A percentile compares a stretch with the other conserved stretches of the same genome.
These are phyloP conservation scores for Pinna nobilis DNA, from an alignment of 1,140 invertebrate species.

Conservation along the genomic window DNA sequence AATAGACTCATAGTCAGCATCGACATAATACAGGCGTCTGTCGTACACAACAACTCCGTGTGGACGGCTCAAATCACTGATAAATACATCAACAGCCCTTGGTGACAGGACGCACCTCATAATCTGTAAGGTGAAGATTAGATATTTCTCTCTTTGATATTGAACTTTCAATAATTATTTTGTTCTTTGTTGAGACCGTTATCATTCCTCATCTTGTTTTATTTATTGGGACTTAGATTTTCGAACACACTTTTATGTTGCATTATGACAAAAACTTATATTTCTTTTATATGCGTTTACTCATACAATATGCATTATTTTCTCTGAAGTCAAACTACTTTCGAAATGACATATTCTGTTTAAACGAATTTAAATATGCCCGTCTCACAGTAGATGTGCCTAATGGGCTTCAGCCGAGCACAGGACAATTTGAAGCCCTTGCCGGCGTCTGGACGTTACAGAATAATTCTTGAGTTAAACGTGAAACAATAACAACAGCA, in stretches of 20 bases:
- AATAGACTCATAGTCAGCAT: conserved; percentile 82
- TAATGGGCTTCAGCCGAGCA: too few species aligned
- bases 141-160: neutral
- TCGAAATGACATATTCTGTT: too few species aligned
- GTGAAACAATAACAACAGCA: too few species aligned
- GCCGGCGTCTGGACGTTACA: too few species aligned
- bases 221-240: neutral
- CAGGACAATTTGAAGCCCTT: too few species aligned
- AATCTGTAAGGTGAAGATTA: conserved; percentile 32
- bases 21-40: conserved; percentile 90
- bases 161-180: too few species aligned
- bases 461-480: too few species aligned
- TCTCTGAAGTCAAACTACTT: too few species aligned
- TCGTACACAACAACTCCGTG: conserved; percentile 90
- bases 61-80: conserved; percentile 75
- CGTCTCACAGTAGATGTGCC: too few species aligned
- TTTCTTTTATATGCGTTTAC: too few species aligned
- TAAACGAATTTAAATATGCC: too few species aligned
- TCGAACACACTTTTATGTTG: neutral
- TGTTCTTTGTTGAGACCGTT: neutral
- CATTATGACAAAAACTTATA: neutral
- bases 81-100: conserved; percentile 14
- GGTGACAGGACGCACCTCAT: conserved; percentile 13
- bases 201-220: neutral
- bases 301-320: too few species aligned